Percentiles rank a stretch among this genome's conserved stretches.
These are phyloP conservation scores for Ormyrus nitidulus DNA, from an alignment of 2,888 invertebrate species.

Conservation along the genomic window DNA sequence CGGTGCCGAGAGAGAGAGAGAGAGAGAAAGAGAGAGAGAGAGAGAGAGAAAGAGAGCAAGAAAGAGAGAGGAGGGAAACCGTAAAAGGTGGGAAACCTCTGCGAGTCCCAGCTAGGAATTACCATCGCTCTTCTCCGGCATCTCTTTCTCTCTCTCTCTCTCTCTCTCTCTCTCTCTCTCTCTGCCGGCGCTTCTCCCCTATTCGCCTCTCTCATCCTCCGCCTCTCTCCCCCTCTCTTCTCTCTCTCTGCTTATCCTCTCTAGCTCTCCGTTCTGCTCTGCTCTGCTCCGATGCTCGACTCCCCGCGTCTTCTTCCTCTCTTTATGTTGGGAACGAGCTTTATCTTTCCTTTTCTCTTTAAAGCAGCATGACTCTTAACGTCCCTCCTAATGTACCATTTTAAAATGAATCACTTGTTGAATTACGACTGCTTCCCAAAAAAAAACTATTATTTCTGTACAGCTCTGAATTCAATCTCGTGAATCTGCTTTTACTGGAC, in stretches of 20 bases:
- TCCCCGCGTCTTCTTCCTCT: constrained; percentile 34
- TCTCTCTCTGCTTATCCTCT: no score
- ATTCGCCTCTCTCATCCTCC: neutral
- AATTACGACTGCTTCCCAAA: no score
- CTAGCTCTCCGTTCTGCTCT: no score
- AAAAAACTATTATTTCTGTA: no score
- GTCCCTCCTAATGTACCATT: neutral
- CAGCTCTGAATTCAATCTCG: no score
- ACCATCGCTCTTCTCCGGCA: constrained; percentile 70
- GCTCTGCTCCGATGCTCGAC: neutral
- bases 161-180: constrained; percentile 25
- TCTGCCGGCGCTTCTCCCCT: neutral
- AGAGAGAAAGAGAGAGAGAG: no score
- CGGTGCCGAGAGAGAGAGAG: no score
- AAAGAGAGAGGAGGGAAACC: constrained; percentile 71
- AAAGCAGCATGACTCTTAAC: neutral
- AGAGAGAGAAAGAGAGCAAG: constrained; percentile 18
- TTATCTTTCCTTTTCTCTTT: neutral
- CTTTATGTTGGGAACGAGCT: constrained; percentile 25
- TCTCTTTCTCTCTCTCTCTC: constrained; percentile 64
- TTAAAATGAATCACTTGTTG: no score
- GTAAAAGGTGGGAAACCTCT: constrained; percentile 75
- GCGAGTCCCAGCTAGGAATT: constrained; percentile 70
- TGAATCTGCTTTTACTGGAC: no score
- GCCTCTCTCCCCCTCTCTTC: constrained; percentile 1